Conservation (phyloP, 2,888 invertebrate species). For the Eubasilissa splendida region DNA sequence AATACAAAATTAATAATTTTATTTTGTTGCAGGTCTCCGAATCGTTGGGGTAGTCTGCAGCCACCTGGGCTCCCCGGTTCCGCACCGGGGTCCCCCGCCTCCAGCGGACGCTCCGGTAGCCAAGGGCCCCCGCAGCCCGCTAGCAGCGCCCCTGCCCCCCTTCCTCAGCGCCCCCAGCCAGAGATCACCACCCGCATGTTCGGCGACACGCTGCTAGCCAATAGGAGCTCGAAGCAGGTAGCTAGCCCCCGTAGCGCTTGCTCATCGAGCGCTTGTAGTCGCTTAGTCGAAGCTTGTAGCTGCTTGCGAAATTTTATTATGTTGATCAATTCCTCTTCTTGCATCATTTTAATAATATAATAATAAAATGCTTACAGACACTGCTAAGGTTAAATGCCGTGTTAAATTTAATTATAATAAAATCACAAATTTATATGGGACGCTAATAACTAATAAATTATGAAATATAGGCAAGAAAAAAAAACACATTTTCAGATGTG, state of each 20-base stretch:
- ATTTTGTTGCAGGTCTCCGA: slow-evolving; percentile 65
- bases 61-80: slow-evolving; percentile 35
- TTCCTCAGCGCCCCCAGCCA: slow-evolving; percentile 66
- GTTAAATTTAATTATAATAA: too few species aligned
- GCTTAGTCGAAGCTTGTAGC: not conserved
- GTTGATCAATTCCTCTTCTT: too few species aligned
- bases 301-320: not conserved
- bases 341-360: too few species aligned
- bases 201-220: slow-evolving; percentile 73
- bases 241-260: slow-evolving; percentile 25
- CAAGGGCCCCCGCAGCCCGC: slow-evolving; percentile 67
- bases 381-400: too few species aligned
- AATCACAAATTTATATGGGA: too few species aligned
- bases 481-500: too few species aligned
- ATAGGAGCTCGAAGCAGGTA: slow-evolving; percentile 59
- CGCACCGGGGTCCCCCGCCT: slow-evolving; percentile 64
- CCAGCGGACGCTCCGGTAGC: slow-evolving; percentile 64
- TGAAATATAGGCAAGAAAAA: too few species aligned
- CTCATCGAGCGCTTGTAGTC: not conserved
- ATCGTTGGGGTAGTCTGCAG: slow-evolving; percentile 66
- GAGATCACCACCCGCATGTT: slow-evolving; percentile 81
- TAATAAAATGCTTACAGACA: too few species aligned
- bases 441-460: too few species aligned
- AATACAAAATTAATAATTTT: too few species aligned
- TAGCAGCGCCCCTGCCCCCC: slow-evolving; percentile 61